Base-by-base conservation (phyloP, 2,113 vertebrate genomes). In the Calyptommatus sinebrachiatus region DNA sequence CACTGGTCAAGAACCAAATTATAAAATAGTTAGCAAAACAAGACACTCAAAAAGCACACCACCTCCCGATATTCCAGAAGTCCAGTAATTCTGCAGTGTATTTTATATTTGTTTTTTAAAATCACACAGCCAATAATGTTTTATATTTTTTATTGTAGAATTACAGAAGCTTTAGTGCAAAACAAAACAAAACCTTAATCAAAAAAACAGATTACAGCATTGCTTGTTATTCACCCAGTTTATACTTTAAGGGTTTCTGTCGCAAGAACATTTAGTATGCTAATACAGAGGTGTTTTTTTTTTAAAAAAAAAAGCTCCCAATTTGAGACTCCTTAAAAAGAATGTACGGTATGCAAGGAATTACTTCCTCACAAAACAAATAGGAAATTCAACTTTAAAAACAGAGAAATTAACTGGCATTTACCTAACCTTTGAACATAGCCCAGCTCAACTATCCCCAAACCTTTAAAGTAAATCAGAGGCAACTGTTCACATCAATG, bases 151-250 rank as follows among this genome's bases (percentile, higher is more conserved):
- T 90, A 92, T 91, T 93, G 85, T 92, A 90, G 87, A 76, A 79
- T 91, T 88, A 85, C 86, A 85, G 91, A 91, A 90, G 89, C 89
- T 82, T 88, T 86, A 90, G 86, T 91, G 89, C 85, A 83, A 88
- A 88, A 65, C 70, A n/a, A 67, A 35, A 41, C 35, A 41, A 68
- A 61, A 61, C 5, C 21, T 45, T 22, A 62, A 88, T 83, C 85
- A 83, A 85, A 87, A n/a, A 73, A 86, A 84, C 29, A 53, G 78
- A 87, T 50, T 87, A 78, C 88, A 91, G 91, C 91, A 93, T 85
- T 87, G 81, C 83, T 89, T 2, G 0, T 83, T 77, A 41, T 81
- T 16, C 5, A n/a, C 84, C 79, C 71, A 66, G 50, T 11, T 60
- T 9, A 73, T 79, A 82, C 80, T 83, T 86, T 60, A 82, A 76